Conservation (phyloP, 2,888 invertebrate species). For the Eupithecia centaureata region DNA sequence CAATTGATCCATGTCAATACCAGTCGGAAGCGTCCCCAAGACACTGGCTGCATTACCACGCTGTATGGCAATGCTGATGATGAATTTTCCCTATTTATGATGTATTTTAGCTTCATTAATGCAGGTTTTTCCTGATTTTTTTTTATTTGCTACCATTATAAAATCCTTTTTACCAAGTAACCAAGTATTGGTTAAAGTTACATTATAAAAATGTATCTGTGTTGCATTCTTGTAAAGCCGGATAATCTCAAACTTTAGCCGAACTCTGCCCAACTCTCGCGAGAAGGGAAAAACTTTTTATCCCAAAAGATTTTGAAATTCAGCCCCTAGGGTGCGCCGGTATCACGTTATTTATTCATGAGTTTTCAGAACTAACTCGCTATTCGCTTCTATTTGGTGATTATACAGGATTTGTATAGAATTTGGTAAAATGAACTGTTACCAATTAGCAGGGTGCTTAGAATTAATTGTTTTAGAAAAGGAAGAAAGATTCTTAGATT, state of each 20-base stretch:
- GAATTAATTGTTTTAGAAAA: background rate
- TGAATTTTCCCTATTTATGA: too few species aligned
- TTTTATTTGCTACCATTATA: too few species aligned
- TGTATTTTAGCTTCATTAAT: too few species aligned
- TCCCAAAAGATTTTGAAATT: conserved; percentile 77
- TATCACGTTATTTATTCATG: conserved; percentile 80
- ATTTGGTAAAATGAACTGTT: conserved; percentile 33
- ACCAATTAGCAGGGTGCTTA: conserved; percentile 23
- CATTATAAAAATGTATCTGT: background rate
- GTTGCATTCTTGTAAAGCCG: conserved; percentile 12
- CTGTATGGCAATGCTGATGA: too few species aligned
- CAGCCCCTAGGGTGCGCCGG: conserved; percentile 62
- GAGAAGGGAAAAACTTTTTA: conserved; percentile 70
- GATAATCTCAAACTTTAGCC: conserved; percentile 16
- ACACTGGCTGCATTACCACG: too few species aligned
- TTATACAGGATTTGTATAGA: conserved; percentile 45
- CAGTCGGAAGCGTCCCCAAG: too few species aligned
- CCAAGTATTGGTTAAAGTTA: too few species aligned
- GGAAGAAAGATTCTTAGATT: background rate
- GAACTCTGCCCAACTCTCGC: conserved; percentile 20
- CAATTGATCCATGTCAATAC: too few species aligned
- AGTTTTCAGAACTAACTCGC: conserved; percentile 59
- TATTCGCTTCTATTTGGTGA: conserved; percentile 54
- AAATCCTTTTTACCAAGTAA: too few species aligned
- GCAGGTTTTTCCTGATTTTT: too few species aligned